phyloP scores from a whole-genome alignment of 2,888 invertebrate genomes.

The Ceratothoa steindachneri region DNA sequence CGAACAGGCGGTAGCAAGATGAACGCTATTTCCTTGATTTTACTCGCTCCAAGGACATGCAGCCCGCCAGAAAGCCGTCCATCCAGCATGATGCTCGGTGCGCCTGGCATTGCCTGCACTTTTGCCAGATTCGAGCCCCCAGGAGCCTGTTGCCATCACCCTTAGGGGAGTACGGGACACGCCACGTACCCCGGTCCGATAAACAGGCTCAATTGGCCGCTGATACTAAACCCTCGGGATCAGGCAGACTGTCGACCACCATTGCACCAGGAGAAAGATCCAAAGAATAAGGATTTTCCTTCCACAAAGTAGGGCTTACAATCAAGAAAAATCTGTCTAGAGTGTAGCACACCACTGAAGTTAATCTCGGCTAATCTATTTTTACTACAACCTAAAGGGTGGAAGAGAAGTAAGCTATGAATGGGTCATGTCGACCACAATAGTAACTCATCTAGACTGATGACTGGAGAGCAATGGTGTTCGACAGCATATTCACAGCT shows the following conservation, averaged over 20 bases:
- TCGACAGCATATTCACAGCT: constrained; percentile 8
- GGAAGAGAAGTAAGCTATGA: not conserved
- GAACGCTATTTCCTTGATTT: too few relatives aligned
- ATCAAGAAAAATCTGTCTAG: too few relatives aligned
- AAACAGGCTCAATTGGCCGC: not conserved
- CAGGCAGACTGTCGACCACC: constrained; percentile 25
- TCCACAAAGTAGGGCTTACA: too few relatives aligned
- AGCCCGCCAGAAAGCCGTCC: constrained; percentile 45
- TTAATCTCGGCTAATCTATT: not conserved
- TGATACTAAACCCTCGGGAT: constrained; percentile 28
- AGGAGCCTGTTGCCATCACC: constrained; percentile 37
- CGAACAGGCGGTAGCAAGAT: too few relatives aligned
- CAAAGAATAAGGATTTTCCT: not conserved
- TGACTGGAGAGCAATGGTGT: not conserved
- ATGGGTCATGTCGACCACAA: not conserved
- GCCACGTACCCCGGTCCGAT: constrained; percentile 26
- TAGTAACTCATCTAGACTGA: not conserved
- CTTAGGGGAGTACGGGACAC: constrained; percentile 34
- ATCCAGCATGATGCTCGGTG: constrained; percentile 44
- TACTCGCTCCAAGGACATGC: constrained; percentile 35
- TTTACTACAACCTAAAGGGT: not conserved
- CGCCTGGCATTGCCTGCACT: constrained; percentile 43
- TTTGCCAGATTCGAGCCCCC: constrained; percentile 45
- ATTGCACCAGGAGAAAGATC: not conserved
- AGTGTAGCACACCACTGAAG: too few relatives aligned